These are phyloP conservation scores for Riptortus pedestris DNA, from an alignment of 1,140 invertebrate genomes.

Conservation along the genomic window DNA sequence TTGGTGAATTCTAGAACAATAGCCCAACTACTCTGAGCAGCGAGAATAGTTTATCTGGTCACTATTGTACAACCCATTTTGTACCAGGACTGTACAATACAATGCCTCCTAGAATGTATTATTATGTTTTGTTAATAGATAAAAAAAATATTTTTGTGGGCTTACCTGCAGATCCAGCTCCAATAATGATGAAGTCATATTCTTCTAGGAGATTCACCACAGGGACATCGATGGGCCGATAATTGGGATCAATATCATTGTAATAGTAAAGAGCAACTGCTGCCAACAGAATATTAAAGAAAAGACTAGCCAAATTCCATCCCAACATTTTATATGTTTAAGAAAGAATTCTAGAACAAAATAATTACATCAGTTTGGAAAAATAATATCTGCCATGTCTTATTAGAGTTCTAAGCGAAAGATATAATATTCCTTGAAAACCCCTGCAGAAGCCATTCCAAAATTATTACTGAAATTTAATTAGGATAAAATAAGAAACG, in stretches of 20 bases:
- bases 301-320: no score
- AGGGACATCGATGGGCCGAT: background rate
- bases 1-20: background rate
- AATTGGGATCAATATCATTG: background rate
- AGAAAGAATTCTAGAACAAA: no score
- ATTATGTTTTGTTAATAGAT: background rate
- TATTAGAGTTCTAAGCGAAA: no score
- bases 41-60: background rate
- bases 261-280: background rate
- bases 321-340: no score
- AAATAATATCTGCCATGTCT: no score
- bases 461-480: no score
- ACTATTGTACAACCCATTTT: no score
- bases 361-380: no score
- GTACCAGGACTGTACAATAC: no score
- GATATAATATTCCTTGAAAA: no score
- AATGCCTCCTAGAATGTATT: background rate
- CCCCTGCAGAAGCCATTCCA: no score
- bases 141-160: background rate
- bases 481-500: no score
- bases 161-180: conserved; percentile 44
- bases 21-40: background rate
- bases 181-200: conserved; percentile 39
- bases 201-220: conserved; percentile 14
- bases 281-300: background rate